Evolutionary conservation across 2,888 invertebrate species (phyloP), one percentile per base, ranked within the genome.

Genomic region (Fragum whitleyi): DNA sequence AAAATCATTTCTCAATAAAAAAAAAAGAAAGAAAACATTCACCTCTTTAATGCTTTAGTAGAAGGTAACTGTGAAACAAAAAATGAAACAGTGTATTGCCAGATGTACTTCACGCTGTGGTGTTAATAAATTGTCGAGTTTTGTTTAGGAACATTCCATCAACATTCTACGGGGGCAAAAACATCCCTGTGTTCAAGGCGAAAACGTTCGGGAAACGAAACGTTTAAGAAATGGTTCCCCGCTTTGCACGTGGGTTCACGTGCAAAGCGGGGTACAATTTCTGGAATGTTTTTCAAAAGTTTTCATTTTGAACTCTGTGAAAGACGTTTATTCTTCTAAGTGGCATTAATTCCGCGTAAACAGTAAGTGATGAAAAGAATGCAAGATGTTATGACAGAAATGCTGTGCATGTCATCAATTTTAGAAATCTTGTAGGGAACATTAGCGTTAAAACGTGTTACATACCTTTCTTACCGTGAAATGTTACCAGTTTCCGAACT

Each of bases 111-210:
- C 57, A 21, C 21, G 23, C 57, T 26, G 57, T 57, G 57, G 23
- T 26, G 57, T 26, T 57, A 26, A 26, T 57, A 23, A 57, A 57
- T 57, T 57, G 57, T 57, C 26, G 57, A 19, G 72, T 39, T 39
- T 36, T 59, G 53, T 42, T 68, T 68, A 19, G 47, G 21, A 23
- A 68, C 47, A 57, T 57, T 57, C 57, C 57, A 57, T 47, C 47
- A 47, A 47, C 47, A 47, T 47, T 47, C 47, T 47, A 47, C 47
- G n/a, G 47, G 47, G 19, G n/a, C n/a, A 47, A 47, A 47, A 47
- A 47, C 5, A 47, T 14, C n/a, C n/a, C n/a, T n/a, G n/a, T n/a
- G n/a, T n/a, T n/a, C n/a, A n/a, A n/a, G n/a, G n/a, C n/a, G n/a
- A n/a, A n/a, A n/a, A n/a, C n/a, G n/a, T n/a, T n/a, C n/a, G n/a